Conservation (phyloP, 1,140 invertebrate genomes). For the Calephelis virginiensis region DNA sequence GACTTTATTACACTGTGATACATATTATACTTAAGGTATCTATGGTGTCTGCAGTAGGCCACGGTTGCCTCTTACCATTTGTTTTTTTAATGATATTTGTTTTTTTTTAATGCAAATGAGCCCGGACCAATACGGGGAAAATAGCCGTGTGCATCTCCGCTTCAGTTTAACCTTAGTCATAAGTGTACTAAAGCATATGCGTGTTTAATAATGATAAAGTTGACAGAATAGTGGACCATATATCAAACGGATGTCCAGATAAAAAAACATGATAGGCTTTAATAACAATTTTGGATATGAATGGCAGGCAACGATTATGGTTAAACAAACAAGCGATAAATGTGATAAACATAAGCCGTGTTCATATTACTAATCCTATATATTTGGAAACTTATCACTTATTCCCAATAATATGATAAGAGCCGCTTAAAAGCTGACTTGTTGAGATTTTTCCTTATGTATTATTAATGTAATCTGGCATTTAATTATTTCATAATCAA, state of each 20-base stretch:
- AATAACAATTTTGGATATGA: constrained; percentile 61
- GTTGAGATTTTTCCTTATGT: neutral
- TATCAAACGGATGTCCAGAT: constrained; percentile 26
- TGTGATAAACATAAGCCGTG: constrained; percentile 25
- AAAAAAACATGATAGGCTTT: constrained; percentile 45
- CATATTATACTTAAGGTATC: too few species aligned
- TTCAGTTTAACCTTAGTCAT: neutral
- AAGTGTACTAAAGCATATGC: neutral
- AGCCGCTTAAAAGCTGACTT: neutral
- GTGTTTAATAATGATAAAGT: constrained; percentile 7
- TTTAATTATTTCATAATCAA: too few species aligned
- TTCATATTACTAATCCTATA: constrained; percentile 11
- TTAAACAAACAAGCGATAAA: constrained; percentile 55
- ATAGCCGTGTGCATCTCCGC: too few species aligned
- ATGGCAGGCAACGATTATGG: constrained; percentile 50
- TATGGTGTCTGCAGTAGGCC: too few species aligned
- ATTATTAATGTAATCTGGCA: too few species aligned
- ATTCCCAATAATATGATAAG: neutral
- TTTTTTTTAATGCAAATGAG: too few species aligned
- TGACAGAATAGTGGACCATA: constrained; percentile 8
- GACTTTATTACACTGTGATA: too few species aligned
- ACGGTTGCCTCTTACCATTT: too few species aligned
- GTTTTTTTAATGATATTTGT: too few species aligned
- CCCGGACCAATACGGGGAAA: too few species aligned
- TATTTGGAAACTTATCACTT: constrained; percentile 4